These are phyloP conservation scores for Apis mellifera DNA, from an alignment of 1,140 invertebrate species.

Conservation along the genomic window DNA sequence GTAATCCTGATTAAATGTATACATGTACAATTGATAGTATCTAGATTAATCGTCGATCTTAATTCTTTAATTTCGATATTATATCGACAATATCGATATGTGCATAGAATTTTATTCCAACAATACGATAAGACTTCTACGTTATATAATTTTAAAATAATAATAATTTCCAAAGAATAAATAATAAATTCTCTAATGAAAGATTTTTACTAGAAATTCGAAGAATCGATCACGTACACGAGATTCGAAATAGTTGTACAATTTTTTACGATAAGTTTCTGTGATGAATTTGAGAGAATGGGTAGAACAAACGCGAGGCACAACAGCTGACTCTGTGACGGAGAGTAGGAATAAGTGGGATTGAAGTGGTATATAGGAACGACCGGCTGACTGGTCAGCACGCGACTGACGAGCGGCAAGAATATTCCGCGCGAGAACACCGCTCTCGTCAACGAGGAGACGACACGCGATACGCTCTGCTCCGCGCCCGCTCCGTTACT, in stretches of 20 bases:
- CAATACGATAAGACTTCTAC: too few relatives aligned
- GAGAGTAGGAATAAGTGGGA: background rate
- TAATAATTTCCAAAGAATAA: too few relatives aligned
- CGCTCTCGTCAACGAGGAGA: constrained; percentile 38
- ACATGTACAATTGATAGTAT: too few relatives aligned
- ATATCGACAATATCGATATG: too few relatives aligned
- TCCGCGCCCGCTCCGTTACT: constrained; percentile 74
- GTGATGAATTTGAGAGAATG: constrained; percentile 24
- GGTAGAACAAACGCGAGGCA: background rate
- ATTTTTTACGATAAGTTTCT: constrained; percentile 20
- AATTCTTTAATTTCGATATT: too few relatives aligned
- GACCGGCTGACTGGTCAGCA: constrained; percentile 68
- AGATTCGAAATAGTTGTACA: too few relatives aligned
- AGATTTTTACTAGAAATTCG: too few relatives aligned
- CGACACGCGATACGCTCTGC: constrained; percentile 71
- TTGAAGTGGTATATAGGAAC: constrained; percentile 39
- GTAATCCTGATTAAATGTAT: too few relatives aligned
- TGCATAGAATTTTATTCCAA: too few relatives aligned
- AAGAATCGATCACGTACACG: background rate
- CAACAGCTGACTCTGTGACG: background rate
- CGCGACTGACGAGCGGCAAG: constrained; percentile 63
- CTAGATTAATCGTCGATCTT: too few relatives aligned
- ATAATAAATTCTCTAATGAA: too few relatives aligned
- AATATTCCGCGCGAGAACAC: constrained; percentile 43
- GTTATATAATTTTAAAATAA: too few relatives aligned